Base-by-base conservation (phyloP, 2,888 invertebrate genomes). In the Carabus problematicus region DNA sequence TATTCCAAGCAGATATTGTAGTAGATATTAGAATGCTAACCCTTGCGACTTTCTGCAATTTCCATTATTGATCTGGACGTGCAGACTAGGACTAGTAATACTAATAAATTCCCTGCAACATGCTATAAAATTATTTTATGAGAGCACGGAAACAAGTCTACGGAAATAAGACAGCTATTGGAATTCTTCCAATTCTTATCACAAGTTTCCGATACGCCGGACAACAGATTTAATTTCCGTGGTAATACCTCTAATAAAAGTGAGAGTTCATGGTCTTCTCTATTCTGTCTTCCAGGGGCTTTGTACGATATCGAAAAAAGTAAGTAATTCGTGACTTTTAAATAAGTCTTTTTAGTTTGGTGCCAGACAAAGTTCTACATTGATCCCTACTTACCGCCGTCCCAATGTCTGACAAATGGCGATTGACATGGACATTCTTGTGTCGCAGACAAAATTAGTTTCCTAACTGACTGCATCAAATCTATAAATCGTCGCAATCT, bases 321-420 rank as follows among this genome's bases (percentile, higher is more conserved):
- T 6, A 29, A 29, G 29, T 29, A 29, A 29, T 29, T 61, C 47
- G 7, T 29, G 61, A 61, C 61, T 61, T 61, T 61, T 45, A 60
- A 60, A 60, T 60, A 60, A 47, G 60, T 60, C 60, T 60, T 42
- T 60, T 43, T 40, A 9, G 29, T 29, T 29, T 29, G 29, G 45
- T 7, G 19, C 1, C 39, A 12, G 43, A 8, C 42, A 8, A 61
- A 61, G 29, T 47, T 61, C 47, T 61, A 39, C 47, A 49, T 61
- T 45, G 61, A 61, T 47, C 39, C 47, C 47, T 47, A 61, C 47
- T 61, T 60, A 60, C 16, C 47, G 45, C 47, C 47, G 45, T 2
- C 29, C 12, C 47, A 47, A 61, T 61, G 61, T 61, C 61, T 61
- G 61, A 61, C 61, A 61, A 61, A 61, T 61, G 61, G 47, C 61